phyloP scores from a whole-genome alignment of 2,113 vertebrate genomes.

The Otocyon megalotis region DNA sequence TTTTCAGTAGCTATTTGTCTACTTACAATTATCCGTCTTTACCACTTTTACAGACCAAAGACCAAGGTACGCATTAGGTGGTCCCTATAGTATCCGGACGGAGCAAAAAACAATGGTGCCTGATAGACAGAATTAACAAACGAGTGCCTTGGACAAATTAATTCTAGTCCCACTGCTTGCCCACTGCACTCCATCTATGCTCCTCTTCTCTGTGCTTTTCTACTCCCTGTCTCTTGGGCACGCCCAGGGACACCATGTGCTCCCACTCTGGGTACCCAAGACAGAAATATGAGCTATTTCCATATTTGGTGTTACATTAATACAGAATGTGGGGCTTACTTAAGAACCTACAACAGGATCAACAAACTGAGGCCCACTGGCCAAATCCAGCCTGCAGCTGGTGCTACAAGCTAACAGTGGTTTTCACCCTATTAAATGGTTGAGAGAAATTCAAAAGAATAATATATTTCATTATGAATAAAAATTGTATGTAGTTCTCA shows the following conservation, averaged over 20 bases:
- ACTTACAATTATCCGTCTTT: background rate
- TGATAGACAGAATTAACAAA: background rate
- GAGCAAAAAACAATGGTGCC: background rate
- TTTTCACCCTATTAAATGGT: background rate
- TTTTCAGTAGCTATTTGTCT: background rate
- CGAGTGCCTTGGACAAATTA: background rate
- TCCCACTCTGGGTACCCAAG: background rate
- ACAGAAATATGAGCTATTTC: background rate
- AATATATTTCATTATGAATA: background rate
- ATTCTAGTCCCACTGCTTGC: background rate
- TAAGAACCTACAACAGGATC: background rate
- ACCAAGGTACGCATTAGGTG: background rate
- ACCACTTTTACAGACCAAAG: background rate
- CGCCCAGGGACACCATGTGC: background rate
- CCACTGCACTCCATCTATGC: background rate
- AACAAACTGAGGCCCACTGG: background rate
- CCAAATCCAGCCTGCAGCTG: background rate
- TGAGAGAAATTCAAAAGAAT: background rate
- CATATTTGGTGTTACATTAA: background rate
- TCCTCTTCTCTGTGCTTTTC: background rate
- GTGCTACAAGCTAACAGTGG: background rate
- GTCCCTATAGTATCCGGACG: background rate
- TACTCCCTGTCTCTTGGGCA: background rate
- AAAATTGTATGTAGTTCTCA: background rate
- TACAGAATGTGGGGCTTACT: background rate